These are phyloP conservation scores for Spongilla lacustris DNA, from an alignment of 37 sponge, comb jelly and placozoan species.

Conservation along the genomic window DNA sequence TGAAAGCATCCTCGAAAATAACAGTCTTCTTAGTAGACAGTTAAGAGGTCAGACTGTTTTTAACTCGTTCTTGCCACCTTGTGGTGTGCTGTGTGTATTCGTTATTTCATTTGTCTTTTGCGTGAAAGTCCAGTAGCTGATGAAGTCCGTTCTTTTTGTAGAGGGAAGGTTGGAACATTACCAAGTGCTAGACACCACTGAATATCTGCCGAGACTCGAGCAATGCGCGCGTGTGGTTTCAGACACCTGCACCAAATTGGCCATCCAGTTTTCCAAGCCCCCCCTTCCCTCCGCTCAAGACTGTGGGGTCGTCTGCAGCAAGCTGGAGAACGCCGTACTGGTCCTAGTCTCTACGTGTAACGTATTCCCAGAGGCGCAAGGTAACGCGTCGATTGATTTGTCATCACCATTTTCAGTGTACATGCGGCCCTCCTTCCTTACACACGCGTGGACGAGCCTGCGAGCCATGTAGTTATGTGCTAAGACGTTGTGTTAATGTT, in stretches of 20 bases:
- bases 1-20: slow-evolving; percentile 41
- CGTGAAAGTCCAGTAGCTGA: background rate
- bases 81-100: background rate
- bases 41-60: slow-evolving; percentile 18
- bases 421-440: too few species aligned
- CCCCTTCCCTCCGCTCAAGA: slow-evolving; percentile 37
- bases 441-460: background rate
- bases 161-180: background rate
- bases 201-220: slow-evolving; percentile 15
- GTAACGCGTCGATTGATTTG: background rate
- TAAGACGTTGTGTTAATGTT: background rate
- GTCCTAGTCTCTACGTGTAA: slow-evolving; percentile 10
- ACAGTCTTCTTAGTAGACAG: slow-evolving; percentile 20
- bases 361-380: slow-evolving; percentile 8
- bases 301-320: slow-evolving; percentile 29
- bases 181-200: background rate
- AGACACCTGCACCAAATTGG: slow-evolving; percentile 46
- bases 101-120: background rate
- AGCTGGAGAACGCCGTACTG: slow-evolving; percentile 30
- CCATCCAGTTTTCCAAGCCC: slow-evolving; percentile 56
- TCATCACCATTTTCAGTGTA: too few species aligned
- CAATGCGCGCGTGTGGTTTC: slow-evolving; percentile 23
- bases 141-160: slow-evolving; percentile 3
- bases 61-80: background rate
- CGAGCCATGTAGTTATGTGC: too few species aligned